Evolutionary conservation across 1,140 invertebrate genomes (phyloP), one percentile per base, ranked within the genome.

Genomic region (Andrena cerasifolii): DNA sequence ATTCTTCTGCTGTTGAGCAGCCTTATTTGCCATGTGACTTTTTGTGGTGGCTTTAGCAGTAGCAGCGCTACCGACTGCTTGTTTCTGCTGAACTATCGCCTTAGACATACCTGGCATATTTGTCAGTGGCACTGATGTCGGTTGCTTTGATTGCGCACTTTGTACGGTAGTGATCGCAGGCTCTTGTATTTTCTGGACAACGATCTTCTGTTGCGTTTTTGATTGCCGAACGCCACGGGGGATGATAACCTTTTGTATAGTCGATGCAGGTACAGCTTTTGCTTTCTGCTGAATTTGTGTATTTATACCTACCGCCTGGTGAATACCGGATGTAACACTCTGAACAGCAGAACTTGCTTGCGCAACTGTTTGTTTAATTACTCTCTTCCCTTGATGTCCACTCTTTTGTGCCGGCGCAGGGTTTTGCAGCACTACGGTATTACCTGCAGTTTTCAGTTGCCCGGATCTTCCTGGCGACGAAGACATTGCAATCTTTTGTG

Each of bases 341-440:
- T 83, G 83, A 26, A 84, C 43, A 8, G 76, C 18, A n/a, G 76
- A 31, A 10, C 65, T 33, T 53, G 84, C 76, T 36, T 90, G 83
- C 1, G 80, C 26, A 31, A 86, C n/a, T 3, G 65, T 75, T 67
- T 88, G 86, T 47, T 85, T 85, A 21, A 85, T 68, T 4, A 78
- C 33, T 53, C 88, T 91, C 59, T 89, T 90, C 7, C 80, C 77
- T 10, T 84, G 67, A 10, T 61, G 62, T 33, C 72, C 80, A 78
- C 28, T 78, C 43, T 66, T 85, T 24, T 73, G 58, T 53, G 70
- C 21, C 8, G 79, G 40, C 24, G 70, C 49, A 51, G 85, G 56
- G 31, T 87, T 90, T 66, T 88, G 87, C 28, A 88, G 77, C 2
- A 91, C 73, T 2, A 91, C 68, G 0, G 86, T 85, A 43, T 78